Conservation (phyloP, 2,797 vertebrate species). For the Graptemys geographica region DNA sequence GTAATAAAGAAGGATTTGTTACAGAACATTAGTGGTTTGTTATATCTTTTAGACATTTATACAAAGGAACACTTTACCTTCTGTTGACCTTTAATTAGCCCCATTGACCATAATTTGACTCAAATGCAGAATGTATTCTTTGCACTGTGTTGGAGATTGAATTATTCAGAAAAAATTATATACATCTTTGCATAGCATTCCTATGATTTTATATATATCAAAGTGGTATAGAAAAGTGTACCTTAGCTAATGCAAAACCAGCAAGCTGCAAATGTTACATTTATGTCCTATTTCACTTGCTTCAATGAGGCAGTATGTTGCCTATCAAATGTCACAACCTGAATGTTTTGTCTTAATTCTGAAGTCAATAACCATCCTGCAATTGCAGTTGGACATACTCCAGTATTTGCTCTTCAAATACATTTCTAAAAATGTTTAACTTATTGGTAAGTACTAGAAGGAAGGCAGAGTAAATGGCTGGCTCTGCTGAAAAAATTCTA, state of each 20-base stretch:
- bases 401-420: conserved; percentile 36
- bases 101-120: background rate
- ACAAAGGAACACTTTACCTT: background rate
- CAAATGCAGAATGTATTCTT: background rate
- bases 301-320: background rate
- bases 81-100: background rate
- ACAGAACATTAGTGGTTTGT: background rate
- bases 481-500: background rate
- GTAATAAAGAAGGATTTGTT: background rate
- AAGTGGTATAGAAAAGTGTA: background rate
- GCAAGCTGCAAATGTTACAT: background rate
- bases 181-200: background rate
- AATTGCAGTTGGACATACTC: background rate
- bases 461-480: conserved; percentile 31
- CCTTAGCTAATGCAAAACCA: background rate
- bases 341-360: background rate
- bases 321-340: background rate
- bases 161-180: background rate
- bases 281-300: background rate
- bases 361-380: background rate
- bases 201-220: background rate
- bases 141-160: background rate
- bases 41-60: background rate
- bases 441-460: conserved; percentile 14
- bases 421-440: background rate